These are phyloP conservation scores for Habropoda laboriosa DNA, from an alignment of 1,140 invertebrate genomes.

Conservation along the genomic window DNA sequence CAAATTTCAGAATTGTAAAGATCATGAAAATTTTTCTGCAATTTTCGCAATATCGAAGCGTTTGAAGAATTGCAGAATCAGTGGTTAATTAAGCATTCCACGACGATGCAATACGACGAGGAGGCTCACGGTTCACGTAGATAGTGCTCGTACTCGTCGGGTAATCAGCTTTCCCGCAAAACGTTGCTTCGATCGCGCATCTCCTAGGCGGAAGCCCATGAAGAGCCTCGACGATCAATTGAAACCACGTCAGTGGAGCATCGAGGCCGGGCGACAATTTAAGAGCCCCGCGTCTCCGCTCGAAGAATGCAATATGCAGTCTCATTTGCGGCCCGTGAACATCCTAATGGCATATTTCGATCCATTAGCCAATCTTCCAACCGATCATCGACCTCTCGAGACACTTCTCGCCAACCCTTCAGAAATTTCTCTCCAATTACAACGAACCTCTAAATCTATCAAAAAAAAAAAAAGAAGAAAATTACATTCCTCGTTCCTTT, in stretches of 20 bases:
- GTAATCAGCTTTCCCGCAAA: slow-evolving; percentile 8
- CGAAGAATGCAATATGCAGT: slow-evolving; percentile 77
- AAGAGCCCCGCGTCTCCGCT: slow-evolving; percentile 36
- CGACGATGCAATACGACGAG: background rate
- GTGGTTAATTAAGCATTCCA: background rate
- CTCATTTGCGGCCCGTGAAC: slow-evolving; percentile 70
- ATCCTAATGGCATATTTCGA: slow-evolving; percentile 41
- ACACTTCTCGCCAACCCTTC: slow-evolving; percentile 22
- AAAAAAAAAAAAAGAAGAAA: background rate
- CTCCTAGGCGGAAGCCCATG: slow-evolving; percentile 13
- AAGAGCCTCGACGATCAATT: slow-evolving; percentile 69
- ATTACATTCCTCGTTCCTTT: background rate
- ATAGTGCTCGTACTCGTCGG: background rate
- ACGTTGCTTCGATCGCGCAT: slow-evolving; percentile 12
- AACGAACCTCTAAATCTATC: background rate
- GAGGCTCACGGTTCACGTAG: too few species aligned
- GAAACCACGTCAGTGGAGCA: slow-evolving; percentile 73
- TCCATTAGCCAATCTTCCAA: slow-evolving; percentile 48
- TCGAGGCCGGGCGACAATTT: slow-evolving; percentile 63
- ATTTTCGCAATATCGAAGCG: too few species aligned
- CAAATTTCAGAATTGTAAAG: too few species aligned
- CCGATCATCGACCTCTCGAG: slow-evolving; percentile 8
- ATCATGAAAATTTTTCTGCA: too few species aligned
- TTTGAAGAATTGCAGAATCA: too few species aligned
- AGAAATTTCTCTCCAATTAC: background rate